A percentile compares a stretch with the other conserved stretches of the same genome.
These are phyloP conservation scores for Lepidochitona cinerea DNA, from an alignment of 2,888 invertebrate genomes.

Conservation along the genomic window DNA sequence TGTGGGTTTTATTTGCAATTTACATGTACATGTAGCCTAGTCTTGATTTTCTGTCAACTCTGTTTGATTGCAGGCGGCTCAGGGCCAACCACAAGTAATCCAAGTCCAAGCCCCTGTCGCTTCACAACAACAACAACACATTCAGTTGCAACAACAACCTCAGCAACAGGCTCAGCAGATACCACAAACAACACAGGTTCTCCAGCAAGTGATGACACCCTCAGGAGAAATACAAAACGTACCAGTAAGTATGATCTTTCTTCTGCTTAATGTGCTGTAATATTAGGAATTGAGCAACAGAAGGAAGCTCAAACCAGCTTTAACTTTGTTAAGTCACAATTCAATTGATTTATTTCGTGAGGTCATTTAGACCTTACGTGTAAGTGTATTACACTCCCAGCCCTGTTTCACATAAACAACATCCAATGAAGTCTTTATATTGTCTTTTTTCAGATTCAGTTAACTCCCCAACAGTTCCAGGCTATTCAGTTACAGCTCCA, in stretches of 20 bases:
- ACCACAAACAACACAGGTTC: constrained; percentile 52
- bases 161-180: constrained; percentile 27
- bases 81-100: constrained; percentile 42
- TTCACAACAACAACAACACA: not conserved
- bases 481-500: constrained; percentile 63
- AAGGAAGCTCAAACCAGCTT: too few relatives aligned
- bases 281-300: too few relatives aligned
- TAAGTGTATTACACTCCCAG: too few relatives aligned
- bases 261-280: too few relatives aligned
- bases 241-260: constrained; percentile 43
- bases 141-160: constrained; percentile 22
- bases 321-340: too few relatives aligned
- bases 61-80: not conserved
- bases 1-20: too few relatives aligned
- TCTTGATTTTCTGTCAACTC: not conserved
- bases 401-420: too few relatives aligned
- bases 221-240: constrained; percentile 60
- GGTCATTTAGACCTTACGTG: too few relatives aligned
- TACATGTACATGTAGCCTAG: not conserved
- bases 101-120: constrained; percentile 38
- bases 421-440: too few relatives aligned
- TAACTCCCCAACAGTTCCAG: constrained; percentile 61
- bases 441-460: constrained; percentile 47
- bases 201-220: constrained; percentile 60
- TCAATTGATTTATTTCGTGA: too few relatives aligned